phyloP scores from a whole-genome alignment of 2,113 vertebrate genomes.

The Strix aluco region DNA sequence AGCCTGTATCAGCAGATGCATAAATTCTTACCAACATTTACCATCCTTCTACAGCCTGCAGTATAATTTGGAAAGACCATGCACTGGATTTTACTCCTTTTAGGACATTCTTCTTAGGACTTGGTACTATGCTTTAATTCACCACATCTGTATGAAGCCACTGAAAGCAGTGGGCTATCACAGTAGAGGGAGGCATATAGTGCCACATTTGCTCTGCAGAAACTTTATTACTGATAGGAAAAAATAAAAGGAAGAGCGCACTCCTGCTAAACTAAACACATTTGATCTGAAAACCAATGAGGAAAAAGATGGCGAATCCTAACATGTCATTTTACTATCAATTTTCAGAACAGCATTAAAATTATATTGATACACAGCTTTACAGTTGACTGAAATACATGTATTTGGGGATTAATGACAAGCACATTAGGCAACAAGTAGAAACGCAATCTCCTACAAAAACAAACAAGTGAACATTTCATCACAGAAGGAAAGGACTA shows the following conservation, averaged over 20 bases:
- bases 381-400: neutral
- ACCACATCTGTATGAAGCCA: neutral
- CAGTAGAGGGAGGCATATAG: neutral
- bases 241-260: neutral
- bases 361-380: neutral
- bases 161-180: neutral
- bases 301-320: neutral
- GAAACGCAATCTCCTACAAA: neutral
- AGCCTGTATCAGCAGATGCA: neutral
- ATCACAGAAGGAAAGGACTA: neutral
- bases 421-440: neutral
- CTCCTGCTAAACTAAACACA: neutral
- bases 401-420: neutral
- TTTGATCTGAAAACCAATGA: neutral
- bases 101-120: neutral
- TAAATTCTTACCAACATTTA: neutral
- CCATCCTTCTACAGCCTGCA: neutral
- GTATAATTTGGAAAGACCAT: neutral
- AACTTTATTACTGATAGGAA: neutral
- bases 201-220: neutral
- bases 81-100: neutral
- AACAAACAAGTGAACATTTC: neutral
- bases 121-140: neutral
- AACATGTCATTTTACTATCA: neutral
- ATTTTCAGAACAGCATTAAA: neutral